phyloP scores from a whole-genome alignment of 2,113 vertebrate genomes.

The Callionymus lyra region DNA sequence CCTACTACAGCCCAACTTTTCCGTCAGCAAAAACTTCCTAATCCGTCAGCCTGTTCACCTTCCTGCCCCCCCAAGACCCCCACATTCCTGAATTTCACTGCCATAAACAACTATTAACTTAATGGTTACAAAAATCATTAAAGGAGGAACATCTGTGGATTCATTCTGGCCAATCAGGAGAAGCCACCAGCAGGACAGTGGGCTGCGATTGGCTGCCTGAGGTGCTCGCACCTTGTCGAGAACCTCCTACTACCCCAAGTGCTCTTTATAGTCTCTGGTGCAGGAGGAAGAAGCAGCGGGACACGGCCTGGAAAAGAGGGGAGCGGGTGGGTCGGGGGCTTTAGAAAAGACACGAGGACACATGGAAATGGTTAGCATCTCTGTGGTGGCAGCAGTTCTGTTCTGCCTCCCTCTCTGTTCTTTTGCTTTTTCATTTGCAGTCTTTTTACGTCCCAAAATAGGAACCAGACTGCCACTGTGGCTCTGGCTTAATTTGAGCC shows the following conservation, averaged over 20 bases:
- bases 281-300: slow-evolving; percentile 67
- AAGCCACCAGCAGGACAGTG: slow-evolving; percentile 12
- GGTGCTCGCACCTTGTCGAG: slow-evolving; percentile 51
- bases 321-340: slow-evolving; percentile 28
- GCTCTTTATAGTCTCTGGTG: slow-evolving; percentile 65
- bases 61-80: slow-evolving; percentile 14
- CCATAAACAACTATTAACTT: slow-evolving; percentile 76
- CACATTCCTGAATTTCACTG: slow-evolving; percentile 71
- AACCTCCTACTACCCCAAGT: slow-evolving; percentile 46
- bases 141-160: slow-evolving; percentile 66
- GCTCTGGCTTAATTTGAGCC: slow-evolving; percentile 56
- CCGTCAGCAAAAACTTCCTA: slow-evolving; percentile 10
- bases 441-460: slow-evolving; percentile 68
- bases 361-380: slow-evolving; percentile 65
- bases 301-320: slow-evolving; percentile 35
- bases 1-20: too few relatives aligned
- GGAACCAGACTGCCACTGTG: slow-evolving; percentile 65
- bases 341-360: slow-evolving; percentile 54
- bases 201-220: slow-evolving; percentile 44
- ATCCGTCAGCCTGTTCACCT: slow-evolving; percentile 16
- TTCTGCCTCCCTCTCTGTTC: slow-evolving; percentile 43
- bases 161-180: slow-evolving; percentile 44
- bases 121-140: slow-evolving; percentile 72
- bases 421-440: slow-evolving; percentile 62
- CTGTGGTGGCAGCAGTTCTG: slow-evolving; percentile 54